phyloP scores from a whole-genome alignment of 2,888 invertebrate species.

The Lepidocyrtoides sp. region DNA sequence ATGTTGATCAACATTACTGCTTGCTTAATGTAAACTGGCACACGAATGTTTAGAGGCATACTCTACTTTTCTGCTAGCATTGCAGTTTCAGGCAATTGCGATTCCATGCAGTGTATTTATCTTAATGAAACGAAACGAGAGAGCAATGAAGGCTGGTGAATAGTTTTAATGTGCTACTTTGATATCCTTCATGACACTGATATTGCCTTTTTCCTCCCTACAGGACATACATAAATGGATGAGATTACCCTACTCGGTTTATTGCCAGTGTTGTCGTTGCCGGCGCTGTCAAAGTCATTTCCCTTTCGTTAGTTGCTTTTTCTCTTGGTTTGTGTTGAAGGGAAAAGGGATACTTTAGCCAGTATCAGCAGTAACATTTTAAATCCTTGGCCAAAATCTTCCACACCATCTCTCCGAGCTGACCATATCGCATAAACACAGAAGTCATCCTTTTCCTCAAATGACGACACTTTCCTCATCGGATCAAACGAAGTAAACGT shows the following conservation, averaged over 20 bases:
- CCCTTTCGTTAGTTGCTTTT: neutral
- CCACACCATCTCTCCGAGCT: neutral
- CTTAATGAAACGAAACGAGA: conserved; percentile 61
- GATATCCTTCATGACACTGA: conserved; percentile 51
- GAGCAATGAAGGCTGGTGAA: conserved; percentile 32
- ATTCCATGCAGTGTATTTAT: conserved; percentile 43
- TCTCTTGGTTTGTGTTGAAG: neutral
- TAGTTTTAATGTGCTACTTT: conserved; percentile 58
- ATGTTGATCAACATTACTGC: neutral
- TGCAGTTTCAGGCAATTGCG: conserved; percentile 20
- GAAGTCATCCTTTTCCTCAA: no score
- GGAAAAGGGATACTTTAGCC: neutral
- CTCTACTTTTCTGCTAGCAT: neutral
- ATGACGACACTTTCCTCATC: no score
- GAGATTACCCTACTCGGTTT: conserved; percentile 47
- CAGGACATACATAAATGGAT: conserved; percentile 59
- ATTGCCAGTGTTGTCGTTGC: conserved; percentile 1
- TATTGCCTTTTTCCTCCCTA: conserved; percentile 35
- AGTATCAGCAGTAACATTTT: neutral
- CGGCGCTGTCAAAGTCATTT: conserved; percentile 8
- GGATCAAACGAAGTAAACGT: no score
- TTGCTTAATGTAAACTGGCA: neutral
- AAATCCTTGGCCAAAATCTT: neutral
- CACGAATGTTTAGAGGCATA: neutral
- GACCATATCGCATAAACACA: no score